Evolutionary conservation across 2,113 vertebrate genomes (phyloP).

Genomic region (Anoura caudifer): DNA sequence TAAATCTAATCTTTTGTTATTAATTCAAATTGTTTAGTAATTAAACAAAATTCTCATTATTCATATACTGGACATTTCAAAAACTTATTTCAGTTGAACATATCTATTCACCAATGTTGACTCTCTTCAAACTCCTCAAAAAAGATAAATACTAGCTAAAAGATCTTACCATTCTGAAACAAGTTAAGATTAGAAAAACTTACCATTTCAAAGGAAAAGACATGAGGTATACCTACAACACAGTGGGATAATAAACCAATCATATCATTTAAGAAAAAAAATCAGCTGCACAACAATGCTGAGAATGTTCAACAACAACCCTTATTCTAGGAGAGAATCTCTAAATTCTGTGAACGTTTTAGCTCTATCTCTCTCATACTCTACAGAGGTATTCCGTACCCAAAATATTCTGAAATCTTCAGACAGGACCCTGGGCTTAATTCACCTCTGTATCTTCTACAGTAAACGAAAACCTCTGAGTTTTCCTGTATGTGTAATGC

Average conservation of each 20-base stretch:
- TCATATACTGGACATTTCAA: not conserved
- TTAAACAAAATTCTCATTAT: not conserved
- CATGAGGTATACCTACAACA: conserved; percentile 12
- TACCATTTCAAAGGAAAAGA: conserved; percentile 55
- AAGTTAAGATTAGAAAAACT: conserved; percentile 15
- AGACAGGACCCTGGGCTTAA: not conserved
- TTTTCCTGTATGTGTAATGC: not conserved
- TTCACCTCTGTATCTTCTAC: not conserved
- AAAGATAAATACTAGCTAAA: not conserved
- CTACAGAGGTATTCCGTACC: not conserved
- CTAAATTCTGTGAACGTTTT: not conserved
- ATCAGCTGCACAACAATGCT: not conserved
- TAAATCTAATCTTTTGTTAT: not conserved
- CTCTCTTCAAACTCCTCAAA: not conserved
- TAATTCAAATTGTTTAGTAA: conserved; percentile 28
- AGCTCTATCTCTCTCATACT: not conserved
- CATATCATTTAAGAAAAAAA: not conserved
- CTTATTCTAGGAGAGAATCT: not conserved
- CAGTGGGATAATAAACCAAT: conserved; percentile 2
- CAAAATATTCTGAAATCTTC: not conserved
- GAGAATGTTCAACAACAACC: not conserved
- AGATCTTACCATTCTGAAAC: not conserved
- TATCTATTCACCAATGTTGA: not conserved
- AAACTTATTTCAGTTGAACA: not conserved
- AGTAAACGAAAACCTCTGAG: not conserved